Evolutionary conservation across 2,888 invertebrate species (phyloP).

Genomic region (Cerastoderma edule): DNA sequence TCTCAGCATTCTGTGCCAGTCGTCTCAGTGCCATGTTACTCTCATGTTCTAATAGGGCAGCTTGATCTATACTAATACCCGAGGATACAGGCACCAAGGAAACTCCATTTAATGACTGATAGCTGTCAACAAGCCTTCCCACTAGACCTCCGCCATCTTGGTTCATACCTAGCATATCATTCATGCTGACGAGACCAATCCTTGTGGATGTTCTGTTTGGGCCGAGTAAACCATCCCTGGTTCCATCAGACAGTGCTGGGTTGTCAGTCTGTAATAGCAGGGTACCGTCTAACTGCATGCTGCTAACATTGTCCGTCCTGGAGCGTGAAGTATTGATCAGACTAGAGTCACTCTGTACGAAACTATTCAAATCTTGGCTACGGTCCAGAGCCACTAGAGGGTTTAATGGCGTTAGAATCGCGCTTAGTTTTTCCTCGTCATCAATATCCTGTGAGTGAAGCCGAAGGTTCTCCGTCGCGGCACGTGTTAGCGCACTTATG

Average conservation of each 20-base stretch:
- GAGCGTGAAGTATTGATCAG: background rate
- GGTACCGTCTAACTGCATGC: background rate
- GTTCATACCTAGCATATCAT: background rate
- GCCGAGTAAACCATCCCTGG: background rate
- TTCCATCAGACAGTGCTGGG: background rate
- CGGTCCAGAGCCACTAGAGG: slow-evolving; percentile 28
- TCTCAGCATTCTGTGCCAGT: slow-evolving; percentile 8
- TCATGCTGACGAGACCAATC: background rate
- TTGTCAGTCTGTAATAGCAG: background rate
- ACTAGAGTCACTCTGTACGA: background rate
- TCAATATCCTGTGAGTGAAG: slow-evolving; percentile 47
- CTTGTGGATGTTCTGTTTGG: background rate
- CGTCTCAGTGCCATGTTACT: slow-evolving; percentile 8
- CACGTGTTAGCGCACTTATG: slow-evolving; percentile 45
- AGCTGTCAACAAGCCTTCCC: background rate
- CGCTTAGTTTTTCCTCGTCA: slow-evolving; percentile 35
- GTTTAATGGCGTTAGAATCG: slow-evolving; percentile 36
- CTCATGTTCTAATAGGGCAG: slow-evolving; percentile 3
- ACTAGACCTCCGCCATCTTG: background rate
- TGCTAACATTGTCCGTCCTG: background rate
- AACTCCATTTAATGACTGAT: background rate
- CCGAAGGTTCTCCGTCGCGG: slow-evolving; percentile 51
- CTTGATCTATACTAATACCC: background rate
- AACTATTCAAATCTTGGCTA: background rate
- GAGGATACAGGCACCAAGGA: background rate